These are phyloP conservation scores for Patiria pectinifera DNA, from an alignment of 53 echinoderm and acorn worm species.

Conservation along the genomic window DNA sequence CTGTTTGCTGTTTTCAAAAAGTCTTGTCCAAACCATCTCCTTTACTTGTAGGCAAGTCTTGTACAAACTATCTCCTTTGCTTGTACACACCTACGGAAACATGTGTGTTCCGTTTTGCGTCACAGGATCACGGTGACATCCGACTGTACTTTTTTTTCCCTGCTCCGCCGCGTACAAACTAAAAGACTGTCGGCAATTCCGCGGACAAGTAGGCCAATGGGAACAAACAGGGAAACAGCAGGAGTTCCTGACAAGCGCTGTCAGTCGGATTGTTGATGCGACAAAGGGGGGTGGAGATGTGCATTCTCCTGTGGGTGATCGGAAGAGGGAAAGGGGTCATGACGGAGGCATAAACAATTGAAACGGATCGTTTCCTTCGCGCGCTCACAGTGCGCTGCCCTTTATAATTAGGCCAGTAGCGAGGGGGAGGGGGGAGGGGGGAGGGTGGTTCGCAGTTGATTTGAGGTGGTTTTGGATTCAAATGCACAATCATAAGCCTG, in stretches of 20 bases:
- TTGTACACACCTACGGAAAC: neutral
- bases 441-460: neutral
- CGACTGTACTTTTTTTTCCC: slow-evolving; percentile 12
- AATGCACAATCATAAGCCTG: neutral
- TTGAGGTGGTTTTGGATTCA: neutral
- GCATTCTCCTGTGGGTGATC: neutral
- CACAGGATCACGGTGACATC: neutral
- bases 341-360: slow-evolving; percentile 41
- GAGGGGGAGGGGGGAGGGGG: neutral
- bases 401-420: neutral
- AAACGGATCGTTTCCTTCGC: slow-evolving; percentile 22
- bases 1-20: no score
- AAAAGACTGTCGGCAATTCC: neutral
- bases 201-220: slow-evolving; percentile 33
- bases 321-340: neutral
- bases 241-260: neutral
- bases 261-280: slow-evolving; percentile 14
- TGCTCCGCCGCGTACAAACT: slow-evolving; percentile 8
- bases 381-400: slow-evolving; percentile 30
- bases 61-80: neutral
- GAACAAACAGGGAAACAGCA: neutral
- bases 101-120: neutral
- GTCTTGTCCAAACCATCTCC: no score
- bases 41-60: no score
- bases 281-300: neutral